These are phyloP conservation scores for Rhopalosiphum padi DNA, from an alignment of 1,140 invertebrate genomes.

Conservation along the genomic window DNA sequence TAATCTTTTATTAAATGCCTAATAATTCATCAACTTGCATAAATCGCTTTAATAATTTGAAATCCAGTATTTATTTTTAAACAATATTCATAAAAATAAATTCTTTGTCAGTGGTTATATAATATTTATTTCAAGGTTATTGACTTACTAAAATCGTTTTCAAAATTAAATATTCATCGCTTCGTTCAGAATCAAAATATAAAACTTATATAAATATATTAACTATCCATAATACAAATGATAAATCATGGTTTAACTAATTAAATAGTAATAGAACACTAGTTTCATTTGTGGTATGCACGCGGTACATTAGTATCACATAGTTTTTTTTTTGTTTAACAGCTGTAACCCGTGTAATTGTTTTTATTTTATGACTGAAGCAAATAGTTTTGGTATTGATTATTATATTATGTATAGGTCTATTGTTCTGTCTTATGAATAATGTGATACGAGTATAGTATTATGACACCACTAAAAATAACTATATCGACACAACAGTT, in stretches of 20 bases:
- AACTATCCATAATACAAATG: not conserved
- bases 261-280: not conserved
- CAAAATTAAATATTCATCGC: not conserved
- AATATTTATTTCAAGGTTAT: no score
- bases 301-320: not conserved
- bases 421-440: not conserved
- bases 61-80: not conserved
- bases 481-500: not conserved
- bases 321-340: not conserved
- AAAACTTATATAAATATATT: not conserved
- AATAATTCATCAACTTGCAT: not conserved
- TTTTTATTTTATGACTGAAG: not conserved
- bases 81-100: not conserved
- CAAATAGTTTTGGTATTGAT: not conserved
- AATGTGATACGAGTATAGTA: not conserved
- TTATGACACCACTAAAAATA: not conserved
- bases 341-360: not conserved
- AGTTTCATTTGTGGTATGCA: not conserved
- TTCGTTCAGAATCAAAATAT: not conserved
- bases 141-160: not conserved
- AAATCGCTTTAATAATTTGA: not conserved
- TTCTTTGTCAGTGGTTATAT: no score
- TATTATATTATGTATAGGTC: not conserved
- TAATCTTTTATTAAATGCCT: not conserved
- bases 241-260: not conserved